Base-by-base conservation (phyloP, 2,888 invertebrate genomes). In the Chymomyza fuscimana region DNA sequence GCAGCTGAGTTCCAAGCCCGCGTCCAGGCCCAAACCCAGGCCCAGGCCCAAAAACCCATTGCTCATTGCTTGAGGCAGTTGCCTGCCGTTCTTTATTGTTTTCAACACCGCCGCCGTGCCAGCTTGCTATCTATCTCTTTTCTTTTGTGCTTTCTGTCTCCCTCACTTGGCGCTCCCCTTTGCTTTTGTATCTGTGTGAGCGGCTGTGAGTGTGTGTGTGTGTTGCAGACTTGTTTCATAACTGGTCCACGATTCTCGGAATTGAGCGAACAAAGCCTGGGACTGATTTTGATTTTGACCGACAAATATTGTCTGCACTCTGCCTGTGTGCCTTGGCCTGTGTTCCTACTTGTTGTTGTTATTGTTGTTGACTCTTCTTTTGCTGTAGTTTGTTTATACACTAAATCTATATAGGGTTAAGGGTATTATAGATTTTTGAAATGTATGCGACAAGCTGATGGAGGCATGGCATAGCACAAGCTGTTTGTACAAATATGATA, bases 201-300 rank as follows among this genome's bases (percentile, higher is more conserved):
- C 72, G 52, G 3, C 32, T 25, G 25, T 54, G 52, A 25, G 15
- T 63, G 70, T 73, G 73, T 86, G 75, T 74, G 74, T 77, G 76
- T 88, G 80, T 83, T 87, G 86, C 82, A 84, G 86, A 86, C 86
- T 88, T 89, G 84, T 90, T 91, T 90, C 90, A 90, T 91, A 90
- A 91, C 90, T 91, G 90, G 91, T 91, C 89, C 86, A 87, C 80
- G 79, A 86, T 90, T 90, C 90, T 88, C 79, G 80, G 90, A 90
- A 91, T 84, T 81, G 85, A 72, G 77, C 82, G 87, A 80, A 89
- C 89, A 87, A 87, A 89, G 87, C 56, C 61, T 51, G 67, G 71
- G 79, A 64, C 88, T 78, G 78, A 81, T 87, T 89, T 89, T 86
- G 82, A 87, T 89, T 89, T 90, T 90, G 89, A 91, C 90, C 91